Conservation (phyloP, 2,888 invertebrate species). For the Agrenia bidenticulata region DNA sequence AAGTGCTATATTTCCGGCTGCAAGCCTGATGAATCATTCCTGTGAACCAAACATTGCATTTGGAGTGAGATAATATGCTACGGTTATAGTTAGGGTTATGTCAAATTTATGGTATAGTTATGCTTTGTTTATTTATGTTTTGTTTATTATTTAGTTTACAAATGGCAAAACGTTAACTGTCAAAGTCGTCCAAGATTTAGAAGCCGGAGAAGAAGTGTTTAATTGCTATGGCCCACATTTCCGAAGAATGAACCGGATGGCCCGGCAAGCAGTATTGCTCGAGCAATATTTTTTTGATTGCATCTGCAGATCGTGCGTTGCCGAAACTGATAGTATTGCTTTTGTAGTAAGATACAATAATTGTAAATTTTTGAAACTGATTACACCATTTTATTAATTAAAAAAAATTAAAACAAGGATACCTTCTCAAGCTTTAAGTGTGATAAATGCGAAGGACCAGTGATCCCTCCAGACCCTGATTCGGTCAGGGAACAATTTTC, state of each 20-base stretch:
- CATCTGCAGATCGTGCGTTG: slow-evolving; percentile 69
- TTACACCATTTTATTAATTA: slow-evolving; percentile 11
- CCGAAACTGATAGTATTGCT: slow-evolving; percentile 52
- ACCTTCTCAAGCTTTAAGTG: slow-evolving; percentile 54
- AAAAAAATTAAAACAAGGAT: slow-evolving; percentile 42
- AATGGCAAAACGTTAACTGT: slow-evolving; percentile 62
- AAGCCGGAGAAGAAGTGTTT: slow-evolving; percentile 69
- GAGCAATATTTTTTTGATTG: slow-evolving; percentile 79
- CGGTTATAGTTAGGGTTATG: background rate
- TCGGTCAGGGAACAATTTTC: slow-evolving; percentile 7
- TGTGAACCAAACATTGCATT: slow-evolving; percentile 80
- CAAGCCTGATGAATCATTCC: slow-evolving; percentile 90
- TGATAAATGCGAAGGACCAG: slow-evolving; percentile 53
- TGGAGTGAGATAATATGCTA: slow-evolving; percentile 60
- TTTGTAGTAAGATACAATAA: slow-evolving; percentile 36
- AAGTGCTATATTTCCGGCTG: slow-evolving; percentile 80
- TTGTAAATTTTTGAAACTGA: slow-evolving; percentile 1
- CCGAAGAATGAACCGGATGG: slow-evolving; percentile 63
- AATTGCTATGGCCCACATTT: slow-evolving; percentile 84
- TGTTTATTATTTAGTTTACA: slow-evolving; percentile 31
- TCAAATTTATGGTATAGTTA: slow-evolving; percentile 14
- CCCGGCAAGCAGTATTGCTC: slow-evolving; percentile 65
- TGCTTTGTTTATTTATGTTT: slow-evolving; percentile 9
- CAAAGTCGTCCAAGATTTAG: slow-evolving; percentile 67
- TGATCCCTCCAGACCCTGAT: slow-evolving; percentile 28